Conservation (phyloP, 2,888 invertebrate species). For the Nemotelus pantherinus region DNA sequence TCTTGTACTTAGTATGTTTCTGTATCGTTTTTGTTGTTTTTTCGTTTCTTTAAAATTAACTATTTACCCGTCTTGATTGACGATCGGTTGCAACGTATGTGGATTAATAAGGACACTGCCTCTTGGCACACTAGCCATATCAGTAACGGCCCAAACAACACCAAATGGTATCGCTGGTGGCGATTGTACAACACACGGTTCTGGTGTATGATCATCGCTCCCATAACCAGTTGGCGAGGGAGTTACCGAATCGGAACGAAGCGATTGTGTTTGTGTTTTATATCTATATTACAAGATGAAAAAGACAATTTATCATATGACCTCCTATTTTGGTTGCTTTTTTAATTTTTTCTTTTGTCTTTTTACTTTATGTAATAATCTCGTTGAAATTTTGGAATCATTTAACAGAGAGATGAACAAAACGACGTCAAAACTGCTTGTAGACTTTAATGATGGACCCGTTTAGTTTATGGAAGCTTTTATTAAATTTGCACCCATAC, state of each 20-base stretch:
- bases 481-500: no score
- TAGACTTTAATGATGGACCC: no score
- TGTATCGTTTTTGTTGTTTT: constrained; percentile 49
- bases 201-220: constrained; percentile 64
- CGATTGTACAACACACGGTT: constrained; percentile 59
- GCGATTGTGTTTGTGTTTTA: constrained; percentile 65
- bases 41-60: constrained; percentile 55
- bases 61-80: constrained; percentile 66
- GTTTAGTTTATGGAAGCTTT: no score
- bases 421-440: no score
- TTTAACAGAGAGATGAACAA: no score
- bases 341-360: constrained; percentile 1
- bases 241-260: constrained; percentile 77
- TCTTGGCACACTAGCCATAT: constrained; percentile 83
- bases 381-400: no score
- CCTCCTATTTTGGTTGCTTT: neutral
- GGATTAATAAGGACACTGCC: constrained; percentile 92
- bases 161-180: constrained; percentile 57
- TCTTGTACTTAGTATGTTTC: constrained; percentile 5
- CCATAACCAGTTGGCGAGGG: constrained; percentile 77
- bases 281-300: constrained; percentile 57
- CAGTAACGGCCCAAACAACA: constrained; percentile 89
- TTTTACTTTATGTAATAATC: no score
- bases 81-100: constrained; percentile 65
- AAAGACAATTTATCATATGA: constrained; percentile 33